A percentile compares a stretch with the other conserved stretches of the same genome.
These are phyloP conservation scores for Euura saliciscinereae DNA, from an alignment of 1,140 invertebrate genomes.

Conservation along the genomic window DNA sequence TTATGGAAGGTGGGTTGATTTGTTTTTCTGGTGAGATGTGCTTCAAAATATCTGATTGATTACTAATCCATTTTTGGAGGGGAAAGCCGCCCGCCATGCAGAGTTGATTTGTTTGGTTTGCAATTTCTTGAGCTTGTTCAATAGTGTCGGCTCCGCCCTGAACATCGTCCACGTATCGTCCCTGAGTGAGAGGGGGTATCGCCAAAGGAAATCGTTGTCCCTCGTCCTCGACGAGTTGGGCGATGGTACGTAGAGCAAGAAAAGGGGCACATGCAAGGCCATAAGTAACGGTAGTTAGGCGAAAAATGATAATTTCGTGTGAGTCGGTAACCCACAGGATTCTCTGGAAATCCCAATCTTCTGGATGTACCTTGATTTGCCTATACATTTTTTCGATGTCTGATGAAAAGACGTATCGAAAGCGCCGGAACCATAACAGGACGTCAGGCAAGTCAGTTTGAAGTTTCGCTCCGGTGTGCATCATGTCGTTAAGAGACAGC, in stretches of 20 bases:
- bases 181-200: slow-evolving; percentile 10
- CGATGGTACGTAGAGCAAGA: slow-evolving; percentile 18
- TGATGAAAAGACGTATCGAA: slow-evolving; percentile 13
- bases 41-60: not conserved
- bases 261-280: slow-evolving; percentile 26
- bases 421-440: slow-evolving; percentile 15
- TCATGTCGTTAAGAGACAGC: slow-evolving; percentile 39
- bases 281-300: slow-evolving; percentile 43
- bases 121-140: slow-evolving; percentile 11
- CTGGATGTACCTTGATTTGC: slow-evolving; percentile 36
- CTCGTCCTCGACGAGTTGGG: slow-evolving; percentile 23
- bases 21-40: not conserved
- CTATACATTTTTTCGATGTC: slow-evolving; percentile 27
- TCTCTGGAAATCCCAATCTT: slow-evolving; percentile 38
- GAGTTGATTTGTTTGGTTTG: not conserved
- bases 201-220: slow-evolving; percentile 20
- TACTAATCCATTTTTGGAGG: not conserved
- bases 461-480: slow-evolving; percentile 20
- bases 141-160: slow-evolving; percentile 24
- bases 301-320: slow-evolving; percentile 27
- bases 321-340: slow-evolving; percentile 34
- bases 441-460: slow-evolving; percentile 17
- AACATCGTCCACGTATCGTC: slow-evolving; percentile 36
- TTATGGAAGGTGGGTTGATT: not conserved
- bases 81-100: not conserved